Evolutionary conservation across 2,888 invertebrate species (phyloP).

Genomic region (Cryptocephalus moraei): DNA sequence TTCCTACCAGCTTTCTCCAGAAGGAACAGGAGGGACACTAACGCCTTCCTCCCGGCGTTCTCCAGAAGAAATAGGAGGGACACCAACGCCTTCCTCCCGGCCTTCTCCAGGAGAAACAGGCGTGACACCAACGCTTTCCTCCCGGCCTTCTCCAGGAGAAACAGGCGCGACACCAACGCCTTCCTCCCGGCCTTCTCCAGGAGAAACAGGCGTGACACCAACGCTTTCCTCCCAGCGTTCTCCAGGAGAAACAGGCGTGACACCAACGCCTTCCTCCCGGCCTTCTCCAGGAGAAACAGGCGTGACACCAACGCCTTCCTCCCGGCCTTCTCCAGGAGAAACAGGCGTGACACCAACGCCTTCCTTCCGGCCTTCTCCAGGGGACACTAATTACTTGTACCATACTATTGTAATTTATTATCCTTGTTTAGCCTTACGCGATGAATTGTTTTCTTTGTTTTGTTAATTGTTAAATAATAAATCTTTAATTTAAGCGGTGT

Average conservation of each 20-base stretch:
- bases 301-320: neutral
- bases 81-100: neutral
- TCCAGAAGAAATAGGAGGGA: slow-evolving; percentile 3
- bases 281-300: slow-evolving; percentile 4
- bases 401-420: neutral
- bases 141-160: slow-evolving; percentile 9
- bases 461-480: too few relatives aligned
- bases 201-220: slow-evolving; percentile 3
- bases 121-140: slow-evolving; percentile 11
- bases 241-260: slow-evolving; percentile 6
- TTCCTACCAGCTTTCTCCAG: slow-evolving; percentile 9
- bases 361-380: slow-evolving; percentile 1
- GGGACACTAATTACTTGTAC: neutral
- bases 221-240: slow-evolving; percentile 3
- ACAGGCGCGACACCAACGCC: slow-evolving; percentile 6
- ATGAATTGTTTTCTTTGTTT: too few relatives aligned
- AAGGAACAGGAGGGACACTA: slow-evolving; percentile 6
- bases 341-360: slow-evolving; percentile 4
- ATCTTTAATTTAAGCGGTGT: too few relatives aligned
- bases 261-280: slow-evolving; percentile 2
- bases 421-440: too few relatives aligned
- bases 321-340: neutral
- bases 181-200: slow-evolving; percentile 9
- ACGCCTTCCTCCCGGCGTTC: slow-evolving; percentile 12
- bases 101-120: slow-evolving; percentile 6